Conservation (phyloP, 2,888 invertebrate genomes). For the Celastrina argiolus region DNA sequence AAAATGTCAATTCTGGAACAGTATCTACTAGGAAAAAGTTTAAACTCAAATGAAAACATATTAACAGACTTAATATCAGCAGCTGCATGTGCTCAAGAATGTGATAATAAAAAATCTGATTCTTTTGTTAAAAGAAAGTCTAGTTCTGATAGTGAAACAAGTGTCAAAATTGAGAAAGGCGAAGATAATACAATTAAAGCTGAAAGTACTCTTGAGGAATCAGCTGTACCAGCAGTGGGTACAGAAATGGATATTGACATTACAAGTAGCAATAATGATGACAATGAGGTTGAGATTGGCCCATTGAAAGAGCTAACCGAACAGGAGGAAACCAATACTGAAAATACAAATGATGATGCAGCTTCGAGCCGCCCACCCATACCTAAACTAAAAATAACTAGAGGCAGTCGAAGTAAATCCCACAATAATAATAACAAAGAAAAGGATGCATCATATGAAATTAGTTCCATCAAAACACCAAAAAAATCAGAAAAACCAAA, state of each 20-base stretch:
- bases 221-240: slow-evolving; percentile 70
- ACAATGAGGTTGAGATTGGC: slow-evolving; percentile 70
- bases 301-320: slow-evolving; percentile 71
- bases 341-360: slow-evolving; percentile 41
- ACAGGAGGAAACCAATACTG: slow-evolving; percentile 50
- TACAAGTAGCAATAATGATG: slow-evolving; percentile 60
- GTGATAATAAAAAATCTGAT: slow-evolving; percentile 73
- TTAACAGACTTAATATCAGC: slow-evolving; percentile 80
- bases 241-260: slow-evolving; percentile 75
- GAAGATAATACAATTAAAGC: slow-evolving; percentile 60
- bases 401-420: slow-evolving; percentile 54
- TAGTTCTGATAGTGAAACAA: slow-evolving; percentile 51
- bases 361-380: slow-evolving; percentile 62
- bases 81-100: slow-evolving; percentile 79
- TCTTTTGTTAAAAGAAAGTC: slow-evolving; percentile 67
- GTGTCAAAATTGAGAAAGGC: slow-evolving; percentile 56
- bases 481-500: slow-evolving; percentile 61
- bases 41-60: slow-evolving; percentile 74
- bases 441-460: slow-evolving; percentile 68
- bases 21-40: slow-evolving; percentile 79
- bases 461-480: slow-evolving; percentile 61
- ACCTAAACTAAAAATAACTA: slow-evolving; percentile 71
- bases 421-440: slow-evolving; percentile 61
- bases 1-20: slow-evolving; percentile 85
- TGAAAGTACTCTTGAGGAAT: slow-evolving; percentile 75